Conservation (phyloP, 2,797 vertebrate species). For the Eutrigla gurnardus region DNA sequence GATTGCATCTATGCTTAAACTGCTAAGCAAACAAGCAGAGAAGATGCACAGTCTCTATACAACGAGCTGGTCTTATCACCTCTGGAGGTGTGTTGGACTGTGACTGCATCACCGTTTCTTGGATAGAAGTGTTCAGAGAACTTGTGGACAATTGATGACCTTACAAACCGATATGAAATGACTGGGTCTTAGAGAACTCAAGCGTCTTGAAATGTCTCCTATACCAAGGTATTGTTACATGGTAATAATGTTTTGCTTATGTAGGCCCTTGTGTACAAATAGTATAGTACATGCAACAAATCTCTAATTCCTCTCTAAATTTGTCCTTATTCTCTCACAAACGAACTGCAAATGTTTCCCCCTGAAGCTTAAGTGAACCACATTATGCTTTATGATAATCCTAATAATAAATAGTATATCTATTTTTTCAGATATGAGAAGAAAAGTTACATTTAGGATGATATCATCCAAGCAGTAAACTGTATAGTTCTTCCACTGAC, state of each 20-base stretch:
- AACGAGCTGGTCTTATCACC: conserved; percentile 75
- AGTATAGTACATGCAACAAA: conserved; percentile 44
- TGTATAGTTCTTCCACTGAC: conserved; percentile 71
- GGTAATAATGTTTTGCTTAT: conserved; percentile 42
- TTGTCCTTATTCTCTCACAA: conserved; percentile 42
- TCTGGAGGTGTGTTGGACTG: conserved; percentile 65
- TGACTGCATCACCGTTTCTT: conserved; percentile 54
- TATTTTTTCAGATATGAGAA: conserved; percentile 60
- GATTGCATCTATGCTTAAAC: conserved; percentile 91
- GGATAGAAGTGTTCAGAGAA: conserved; percentile 52
- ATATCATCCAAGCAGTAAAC: conserved; percentile 51
- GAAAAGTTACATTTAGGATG: conserved; percentile 49
- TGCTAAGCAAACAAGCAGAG: conserved; percentile 92
- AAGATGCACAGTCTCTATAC: conserved; percentile 90
- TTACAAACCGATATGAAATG: conserved; percentile 39
- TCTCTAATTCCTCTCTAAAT: conserved; percentile 42
- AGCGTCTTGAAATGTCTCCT: conserved; percentile 62
- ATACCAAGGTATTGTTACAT: conserved; percentile 64
- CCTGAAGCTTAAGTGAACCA: conserved; percentile 44
- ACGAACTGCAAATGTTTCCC: conserved; percentile 52
- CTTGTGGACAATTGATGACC: conserved; percentile 36
- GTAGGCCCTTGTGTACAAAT: conserved; percentile 47
- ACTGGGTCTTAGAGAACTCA: conserved; percentile 43
- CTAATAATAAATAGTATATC: conserved; percentile 47
- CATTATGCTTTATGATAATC: conserved; percentile 58